Evolutionary conservation across 2,797 vertebrate genomes (phyloP).

Genomic region (Rallus crepitans): DNA sequence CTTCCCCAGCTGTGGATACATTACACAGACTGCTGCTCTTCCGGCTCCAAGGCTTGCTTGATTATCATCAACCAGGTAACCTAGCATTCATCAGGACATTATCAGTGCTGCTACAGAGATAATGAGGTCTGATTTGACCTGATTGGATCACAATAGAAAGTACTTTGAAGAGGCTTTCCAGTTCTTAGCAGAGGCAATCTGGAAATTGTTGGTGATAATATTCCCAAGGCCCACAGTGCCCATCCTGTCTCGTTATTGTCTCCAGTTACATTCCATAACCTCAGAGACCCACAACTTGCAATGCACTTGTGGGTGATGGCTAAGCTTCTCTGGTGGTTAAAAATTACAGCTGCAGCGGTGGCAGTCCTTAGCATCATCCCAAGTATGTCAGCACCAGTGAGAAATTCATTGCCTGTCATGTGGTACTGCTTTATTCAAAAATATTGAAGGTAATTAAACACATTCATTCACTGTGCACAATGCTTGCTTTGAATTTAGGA

Average conservation of each 20-base stretch:
- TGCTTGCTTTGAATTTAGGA: slow-evolving; percentile 28
- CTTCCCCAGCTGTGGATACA: not conserved
- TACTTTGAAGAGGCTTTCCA: not conserved
- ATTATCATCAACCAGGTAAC: not conserved
- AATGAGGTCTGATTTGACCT: not conserved
- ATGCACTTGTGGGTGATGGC: not conserved
- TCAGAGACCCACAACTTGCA: not conserved
- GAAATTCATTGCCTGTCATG: not conserved
- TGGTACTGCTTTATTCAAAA: slow-evolving; percentile 1
- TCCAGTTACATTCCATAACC: not conserved
- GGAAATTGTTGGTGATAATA: not conserved
- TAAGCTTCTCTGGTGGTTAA: not conserved
- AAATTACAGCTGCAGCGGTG: not conserved
- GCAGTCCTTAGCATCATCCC: not conserved
- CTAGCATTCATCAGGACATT: not conserved
- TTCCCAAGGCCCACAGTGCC: not conserved
- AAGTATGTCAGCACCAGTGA: not conserved
- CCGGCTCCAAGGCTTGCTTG: not conserved
- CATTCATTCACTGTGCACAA: not conserved
- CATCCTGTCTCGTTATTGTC: not conserved
- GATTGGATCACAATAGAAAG: not conserved
- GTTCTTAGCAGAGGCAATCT: not conserved
- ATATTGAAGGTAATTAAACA: slow-evolving; percentile 30
- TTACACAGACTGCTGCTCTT: not conserved
- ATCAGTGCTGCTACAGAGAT: not conserved